Evolutionary conservation across 1,140 invertebrate species (phyloP).

Genomic region (Globodera rostochiensis): DNA sequence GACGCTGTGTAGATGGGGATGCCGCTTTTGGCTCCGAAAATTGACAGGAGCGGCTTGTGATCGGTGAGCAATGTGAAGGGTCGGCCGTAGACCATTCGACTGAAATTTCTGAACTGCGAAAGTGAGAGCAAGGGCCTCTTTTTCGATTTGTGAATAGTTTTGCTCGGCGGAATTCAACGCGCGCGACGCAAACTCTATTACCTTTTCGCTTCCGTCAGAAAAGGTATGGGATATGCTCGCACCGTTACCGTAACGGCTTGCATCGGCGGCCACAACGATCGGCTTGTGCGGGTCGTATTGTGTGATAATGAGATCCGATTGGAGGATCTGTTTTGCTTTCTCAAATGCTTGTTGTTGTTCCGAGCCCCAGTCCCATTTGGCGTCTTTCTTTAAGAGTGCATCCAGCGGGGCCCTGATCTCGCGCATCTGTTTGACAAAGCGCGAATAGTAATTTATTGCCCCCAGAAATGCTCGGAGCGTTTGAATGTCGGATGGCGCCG

Average conservation of each 20-base stretch:
- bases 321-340: too few relatives aligned
- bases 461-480: conserved; percentile 2
- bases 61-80: conserved; percentile 61
- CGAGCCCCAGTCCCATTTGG: too few relatives aligned
- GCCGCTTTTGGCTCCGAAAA: conserved; percentile 21
- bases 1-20: too few relatives aligned
- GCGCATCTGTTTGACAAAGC: conserved; percentile 6
- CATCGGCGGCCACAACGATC: conserved; percentile 55
- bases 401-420: too few relatives aligned
- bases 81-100: conserved; percentile 68
- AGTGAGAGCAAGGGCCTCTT: too few relatives aligned
- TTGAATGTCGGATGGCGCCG: too few relatives aligned
- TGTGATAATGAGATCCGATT: conserved; percentile 33
- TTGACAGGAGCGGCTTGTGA: conserved; percentile 19
- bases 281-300: conserved; percentile 47
- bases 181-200: conserved; percentile 66
- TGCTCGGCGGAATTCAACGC: too few relatives aligned
- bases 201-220: conserved; percentile 30
- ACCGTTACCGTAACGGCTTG: conserved; percentile 13
- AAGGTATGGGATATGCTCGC: too few relatives aligned
- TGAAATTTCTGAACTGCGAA: conserved; percentile 32
- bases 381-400: too few relatives aligned
- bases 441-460: conserved; percentile 42
- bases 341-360: too few relatives aligned
- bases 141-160: too few relatives aligned